Evolutionary conservation across 2,797 vertebrate species (phyloP).

Genomic region (Poecile montanus): DNA sequence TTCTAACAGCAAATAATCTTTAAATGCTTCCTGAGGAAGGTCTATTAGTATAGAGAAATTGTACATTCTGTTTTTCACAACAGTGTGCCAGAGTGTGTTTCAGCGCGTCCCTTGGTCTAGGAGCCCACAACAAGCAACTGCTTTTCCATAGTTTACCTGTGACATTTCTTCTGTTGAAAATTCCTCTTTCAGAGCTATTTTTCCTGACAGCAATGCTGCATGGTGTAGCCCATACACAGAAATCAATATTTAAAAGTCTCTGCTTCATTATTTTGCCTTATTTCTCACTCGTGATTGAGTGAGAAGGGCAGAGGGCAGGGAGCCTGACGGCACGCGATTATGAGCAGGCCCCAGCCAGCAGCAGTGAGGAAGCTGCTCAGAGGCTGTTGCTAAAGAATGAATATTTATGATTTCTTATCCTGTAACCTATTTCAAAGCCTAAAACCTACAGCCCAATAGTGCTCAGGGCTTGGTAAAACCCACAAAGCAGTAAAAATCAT

Average conservation of each 20-base stretch:
- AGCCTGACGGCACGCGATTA: not conserved
- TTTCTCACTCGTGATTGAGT: not conserved
- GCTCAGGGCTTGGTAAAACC: constrained; percentile 24
- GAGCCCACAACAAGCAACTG: not conserved
- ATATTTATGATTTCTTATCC: constrained; percentile 52
- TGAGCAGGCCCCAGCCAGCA: not conserved
- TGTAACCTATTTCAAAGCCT: constrained; percentile 44
- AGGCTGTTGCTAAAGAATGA: constrained; percentile 4
- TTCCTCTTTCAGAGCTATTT: not conserved
- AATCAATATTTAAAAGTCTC: constrained; percentile 43
- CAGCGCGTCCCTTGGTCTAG: not conserved
- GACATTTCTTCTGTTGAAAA: constrained; percentile 4
- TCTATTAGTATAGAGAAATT: not conserved
- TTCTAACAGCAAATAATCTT: not conserved
- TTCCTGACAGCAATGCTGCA: not conserved
- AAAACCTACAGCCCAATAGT: constrained; percentile 20
- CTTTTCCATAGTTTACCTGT: not conserved
- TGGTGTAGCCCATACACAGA: not conserved
- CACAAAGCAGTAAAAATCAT: constrained; percentile 47
- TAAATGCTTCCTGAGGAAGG: not conserved
- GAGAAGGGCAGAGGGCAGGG: constrained; percentile 15
- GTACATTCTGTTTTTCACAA: not conserved
- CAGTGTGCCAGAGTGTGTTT: not conserved
- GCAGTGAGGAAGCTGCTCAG: not conserved
- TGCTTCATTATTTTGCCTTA: constrained; percentile 39